Conservation (phyloP, 2,888 invertebrate species). For the Chironomus riparius region DNA sequence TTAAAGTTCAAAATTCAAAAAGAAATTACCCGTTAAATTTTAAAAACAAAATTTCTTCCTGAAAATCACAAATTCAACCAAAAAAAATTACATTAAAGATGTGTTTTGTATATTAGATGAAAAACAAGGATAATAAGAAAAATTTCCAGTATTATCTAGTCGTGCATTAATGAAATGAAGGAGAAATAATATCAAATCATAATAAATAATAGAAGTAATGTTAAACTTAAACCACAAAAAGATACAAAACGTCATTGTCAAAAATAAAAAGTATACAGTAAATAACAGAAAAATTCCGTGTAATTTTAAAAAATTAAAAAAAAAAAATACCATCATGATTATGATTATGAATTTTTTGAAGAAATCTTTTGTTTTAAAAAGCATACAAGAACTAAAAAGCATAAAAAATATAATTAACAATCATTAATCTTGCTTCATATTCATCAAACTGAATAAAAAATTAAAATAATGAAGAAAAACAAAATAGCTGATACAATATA, state of each 20-base stretch:
- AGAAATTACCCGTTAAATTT: no score
- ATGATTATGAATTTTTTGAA: slow-evolving; percentile 2
- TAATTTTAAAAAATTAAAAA: background rate
- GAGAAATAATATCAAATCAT: background rate
- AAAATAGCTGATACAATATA: background rate
- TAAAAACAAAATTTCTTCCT: no score
- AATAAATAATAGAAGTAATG: background rate
- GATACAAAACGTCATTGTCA: background rate
- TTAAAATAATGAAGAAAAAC: background rate
- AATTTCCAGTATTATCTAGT: slow-evolving; percentile 29
- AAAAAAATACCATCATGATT: background rate
- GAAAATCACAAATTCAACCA: no score
- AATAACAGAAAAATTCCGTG: background rate
- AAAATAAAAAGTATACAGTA: slow-evolving; percentile 4
- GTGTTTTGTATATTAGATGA: background rate
- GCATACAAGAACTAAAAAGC: no score
- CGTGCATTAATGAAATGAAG: slow-evolving; percentile 26
- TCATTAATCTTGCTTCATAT: background rate
- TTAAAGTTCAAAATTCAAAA: no score
- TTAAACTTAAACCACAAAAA: background rate
- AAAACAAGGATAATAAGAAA: slow-evolving; percentile 20
- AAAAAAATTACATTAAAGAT: background rate
- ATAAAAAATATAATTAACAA: background rate
- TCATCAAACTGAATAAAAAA: background rate
- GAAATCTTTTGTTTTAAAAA: background rate